These are phyloP conservation scores for Elegia similella DNA, from an alignment of 2,888 invertebrate species.

Conservation along the genomic window DNA sequence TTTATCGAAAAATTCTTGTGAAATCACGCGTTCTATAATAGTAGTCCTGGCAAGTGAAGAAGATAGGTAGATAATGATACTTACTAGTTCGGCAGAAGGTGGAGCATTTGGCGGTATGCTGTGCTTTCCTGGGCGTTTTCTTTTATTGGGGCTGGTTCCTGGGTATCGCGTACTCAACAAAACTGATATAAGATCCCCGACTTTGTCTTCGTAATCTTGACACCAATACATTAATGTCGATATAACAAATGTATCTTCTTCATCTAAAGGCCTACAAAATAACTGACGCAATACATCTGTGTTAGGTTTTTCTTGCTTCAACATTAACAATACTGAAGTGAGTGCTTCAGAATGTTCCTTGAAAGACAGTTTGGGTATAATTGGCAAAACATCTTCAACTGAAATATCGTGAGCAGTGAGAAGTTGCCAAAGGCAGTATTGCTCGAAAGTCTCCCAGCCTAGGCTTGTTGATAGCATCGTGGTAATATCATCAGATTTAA, in stretches of 20 bases:
- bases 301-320: constrained; percentile 95
- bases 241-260: constrained; percentile 93
- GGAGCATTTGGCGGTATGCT: constrained; percentile 86
- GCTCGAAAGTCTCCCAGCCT: constrained; percentile 98
- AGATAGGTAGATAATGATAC: constrained; percentile 29
- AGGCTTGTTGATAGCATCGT: constrained; percentile 91
- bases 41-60: too few species aligned
- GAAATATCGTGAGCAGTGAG: constrained; percentile 96
- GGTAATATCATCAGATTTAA: constrained; percentile 89
- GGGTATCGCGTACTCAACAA: constrained; percentile 91
- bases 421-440: constrained; percentile 98
- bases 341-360: constrained; percentile 95
- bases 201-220: constrained; percentile 93
- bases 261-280: constrained; percentile 87
- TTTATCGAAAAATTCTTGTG: too few species aligned
- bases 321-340: constrained; percentile 92
- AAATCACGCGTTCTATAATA: too few species aligned
- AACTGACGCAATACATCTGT: constrained; percentile 92
- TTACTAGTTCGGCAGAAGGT: constrained; percentile 89
- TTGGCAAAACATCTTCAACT: constrained; percentile 92
- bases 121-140: constrained; percentile 91
- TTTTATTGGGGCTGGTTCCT: constrained; percentile 93
- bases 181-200: constrained; percentile 90
- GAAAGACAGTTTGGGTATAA: constrained; percentile 88
- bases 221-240: constrained; percentile 97